These are phyloP conservation scores for Heteromurus nitidus DNA, from an alignment of 2,888 invertebrate species.

Conservation along the genomic window DNA sequence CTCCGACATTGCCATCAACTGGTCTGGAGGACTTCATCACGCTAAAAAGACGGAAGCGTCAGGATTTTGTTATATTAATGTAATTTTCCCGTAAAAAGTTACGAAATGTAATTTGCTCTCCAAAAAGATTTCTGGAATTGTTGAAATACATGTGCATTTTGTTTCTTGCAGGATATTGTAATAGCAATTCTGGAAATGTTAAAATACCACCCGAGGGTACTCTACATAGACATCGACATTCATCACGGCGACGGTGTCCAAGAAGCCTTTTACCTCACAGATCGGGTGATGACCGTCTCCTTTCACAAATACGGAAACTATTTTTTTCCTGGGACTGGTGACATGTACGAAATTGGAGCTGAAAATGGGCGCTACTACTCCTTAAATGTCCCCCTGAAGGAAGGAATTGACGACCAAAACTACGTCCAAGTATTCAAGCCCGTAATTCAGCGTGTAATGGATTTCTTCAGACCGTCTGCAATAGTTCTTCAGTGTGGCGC, in stretches of 20 bases:
- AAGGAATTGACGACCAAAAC: slow-evolving; percentile 96
- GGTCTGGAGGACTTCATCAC: slow-evolving; percentile 98
- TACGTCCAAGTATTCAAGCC: slow-evolving; percentile 96
- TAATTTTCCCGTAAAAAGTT: no score
- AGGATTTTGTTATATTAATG: slow-evolving; percentile 99
- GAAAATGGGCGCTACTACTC: slow-evolving; percentile 97
- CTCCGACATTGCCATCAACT: slow-evolving; percentile 98
- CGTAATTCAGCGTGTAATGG: slow-evolving; percentile 92
- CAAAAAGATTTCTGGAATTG: no score
- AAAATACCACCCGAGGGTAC: slow-evolving; percentile 91
- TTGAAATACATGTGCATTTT: no score
- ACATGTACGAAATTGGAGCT: slow-evolving; percentile 98
- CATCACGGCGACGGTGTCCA: slow-evolving; percentile 98
- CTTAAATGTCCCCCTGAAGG: slow-evolving; percentile 97
- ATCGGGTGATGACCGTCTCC: slow-evolving; percentile 99
- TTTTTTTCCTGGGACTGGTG: slow-evolving; percentile 91
- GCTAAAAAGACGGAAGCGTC: slow-evolving; percentile 99
- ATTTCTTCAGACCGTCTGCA: slow-evolving; percentile 96
- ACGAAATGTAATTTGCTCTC: no score
- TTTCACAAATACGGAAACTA: slow-evolving; percentile 99
- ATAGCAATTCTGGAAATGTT: slow-evolving; percentile 96
- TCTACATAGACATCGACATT: slow-evolving; percentile 99
- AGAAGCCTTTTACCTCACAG: slow-evolving; percentile 97
- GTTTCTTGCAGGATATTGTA: slow-evolving; percentile 98
- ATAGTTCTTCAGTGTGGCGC: slow-evolving; percentile 99